Conservation (phyloP, 2,797 vertebrate genomes). For the Dendrocincla tyrannina region DNA sequence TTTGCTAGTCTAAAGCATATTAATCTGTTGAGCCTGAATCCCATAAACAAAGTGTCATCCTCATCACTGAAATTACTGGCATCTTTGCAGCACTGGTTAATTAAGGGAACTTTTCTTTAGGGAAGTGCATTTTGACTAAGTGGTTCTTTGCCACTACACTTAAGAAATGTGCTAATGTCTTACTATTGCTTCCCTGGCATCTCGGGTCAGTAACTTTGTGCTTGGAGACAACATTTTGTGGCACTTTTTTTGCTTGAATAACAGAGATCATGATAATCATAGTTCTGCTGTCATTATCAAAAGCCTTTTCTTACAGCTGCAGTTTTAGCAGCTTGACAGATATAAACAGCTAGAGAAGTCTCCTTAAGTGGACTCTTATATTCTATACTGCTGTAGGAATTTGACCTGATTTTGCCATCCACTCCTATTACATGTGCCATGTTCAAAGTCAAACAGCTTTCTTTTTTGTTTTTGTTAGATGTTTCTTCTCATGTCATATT, state of each 20-base stretch:
- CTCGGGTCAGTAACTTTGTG: background rate
- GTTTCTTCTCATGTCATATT: background rate
- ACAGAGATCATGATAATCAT: background rate
- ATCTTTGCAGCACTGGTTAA: background rate
- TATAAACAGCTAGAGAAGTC: background rate
- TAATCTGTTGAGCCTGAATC: background rate
- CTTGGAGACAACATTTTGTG: background rate
- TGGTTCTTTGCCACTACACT: background rate
- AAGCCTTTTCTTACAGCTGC: background rate
- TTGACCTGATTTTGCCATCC: background rate
- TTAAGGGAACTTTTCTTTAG: background rate
- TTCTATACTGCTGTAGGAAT: background rate
- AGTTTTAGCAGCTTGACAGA: background rate
- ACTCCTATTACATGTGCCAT: background rate
- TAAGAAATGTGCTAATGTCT: background rate
- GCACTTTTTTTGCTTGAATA: background rate
- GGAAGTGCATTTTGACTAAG: background rate
- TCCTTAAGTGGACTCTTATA: background rate
- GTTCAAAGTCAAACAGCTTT: background rate
- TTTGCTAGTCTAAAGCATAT: background rate
- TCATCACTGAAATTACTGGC: background rate
- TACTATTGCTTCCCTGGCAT: background rate
- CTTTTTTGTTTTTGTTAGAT: background rate
- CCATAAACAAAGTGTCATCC: constrained; percentile 8
- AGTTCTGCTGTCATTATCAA: background rate